phyloP scores from a whole-genome alignment of 2,888 invertebrate genomes.

The Zonitis immaculata region DNA sequence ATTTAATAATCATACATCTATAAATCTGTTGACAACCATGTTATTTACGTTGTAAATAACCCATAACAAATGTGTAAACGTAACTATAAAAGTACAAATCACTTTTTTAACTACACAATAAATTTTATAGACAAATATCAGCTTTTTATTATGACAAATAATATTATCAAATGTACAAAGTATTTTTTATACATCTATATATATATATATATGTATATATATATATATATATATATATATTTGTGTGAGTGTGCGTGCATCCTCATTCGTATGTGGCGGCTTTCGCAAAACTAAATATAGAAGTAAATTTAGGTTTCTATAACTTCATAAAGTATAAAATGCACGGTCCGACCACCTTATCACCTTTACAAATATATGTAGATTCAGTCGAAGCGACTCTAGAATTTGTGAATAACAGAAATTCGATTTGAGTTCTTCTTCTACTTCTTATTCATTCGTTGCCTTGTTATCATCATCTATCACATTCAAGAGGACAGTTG shows the following conservation, averaged over 20 bases:
- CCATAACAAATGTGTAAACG: constrained; percentile 36
- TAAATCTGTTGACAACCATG: constrained; percentile 34
- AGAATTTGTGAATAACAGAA: constrained; percentile 45
- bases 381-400: constrained; percentile 39
- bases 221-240: constrained; percentile 16
- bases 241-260: constrained; percentile 5
- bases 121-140: constrained; percentile 38
- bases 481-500: constrained; percentile 40
- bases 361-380: constrained; percentile 47
- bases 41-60: constrained; percentile 26
- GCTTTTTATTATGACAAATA: constrained; percentile 22
- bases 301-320: constrained; percentile 20
- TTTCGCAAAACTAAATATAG: neutral
- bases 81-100: constrained; percentile 33
- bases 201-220: too few species aligned
- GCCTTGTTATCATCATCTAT: constrained; percentile 42
- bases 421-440: constrained; percentile 49
- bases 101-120: constrained; percentile 37
- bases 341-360: constrained; percentile 29
- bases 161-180: constrained; percentile 24
- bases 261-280: constrained; percentile 12
- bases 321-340: constrained; percentile 39
- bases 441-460: constrained; percentile 45
- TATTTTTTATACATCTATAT: too few species aligned
- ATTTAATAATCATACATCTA: constrained; percentile 9